Conservation (phyloP, 2,888 invertebrate genomes). For the Drosophila stalkeri region DNA sequence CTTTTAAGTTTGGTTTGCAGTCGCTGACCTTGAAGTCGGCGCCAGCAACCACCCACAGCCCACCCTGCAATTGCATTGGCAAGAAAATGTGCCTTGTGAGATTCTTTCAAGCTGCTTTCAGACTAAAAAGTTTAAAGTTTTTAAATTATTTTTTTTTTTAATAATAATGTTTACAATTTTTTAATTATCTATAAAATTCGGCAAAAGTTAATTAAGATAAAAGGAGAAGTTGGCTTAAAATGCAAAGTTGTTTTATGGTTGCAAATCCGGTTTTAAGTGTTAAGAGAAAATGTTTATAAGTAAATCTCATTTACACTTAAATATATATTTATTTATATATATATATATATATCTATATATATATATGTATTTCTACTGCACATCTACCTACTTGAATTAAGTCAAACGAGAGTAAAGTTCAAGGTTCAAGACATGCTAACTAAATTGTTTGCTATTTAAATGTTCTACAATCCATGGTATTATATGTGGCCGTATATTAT, state of each 20-base stretch:
- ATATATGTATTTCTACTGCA: not conserved
- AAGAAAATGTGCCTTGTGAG: not conserved
- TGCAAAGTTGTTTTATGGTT: not conserved
- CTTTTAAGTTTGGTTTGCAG: constrained; percentile 38
- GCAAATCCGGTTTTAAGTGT: not conserved
- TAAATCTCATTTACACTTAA: not conserved
- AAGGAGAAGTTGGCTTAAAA: not conserved
- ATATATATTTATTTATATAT: not conserved
- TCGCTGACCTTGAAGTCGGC: constrained; percentile 65
- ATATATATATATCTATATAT: not conserved
- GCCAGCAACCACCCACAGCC: not conserved
- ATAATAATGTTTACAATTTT: too few relatives aligned
- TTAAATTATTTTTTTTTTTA: not conserved
- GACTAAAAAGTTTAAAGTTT: not conserved
- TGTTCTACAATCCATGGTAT: not conserved
- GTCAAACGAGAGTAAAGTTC: not conserved
- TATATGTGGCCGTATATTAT: not conserved
- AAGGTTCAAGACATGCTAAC: not conserved
- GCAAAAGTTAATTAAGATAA: not conserved
- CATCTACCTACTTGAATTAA: not conserved
- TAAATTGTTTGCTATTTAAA: not conserved
- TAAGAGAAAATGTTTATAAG: not conserved
- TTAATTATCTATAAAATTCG: too few relatives aligned
- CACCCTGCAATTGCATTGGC: not conserved
- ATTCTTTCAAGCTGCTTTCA: too few relatives aligned